Base-by-base conservation (phyloP, 92 coral and sea anemone species). In the Palythoa grandis region DNA sequence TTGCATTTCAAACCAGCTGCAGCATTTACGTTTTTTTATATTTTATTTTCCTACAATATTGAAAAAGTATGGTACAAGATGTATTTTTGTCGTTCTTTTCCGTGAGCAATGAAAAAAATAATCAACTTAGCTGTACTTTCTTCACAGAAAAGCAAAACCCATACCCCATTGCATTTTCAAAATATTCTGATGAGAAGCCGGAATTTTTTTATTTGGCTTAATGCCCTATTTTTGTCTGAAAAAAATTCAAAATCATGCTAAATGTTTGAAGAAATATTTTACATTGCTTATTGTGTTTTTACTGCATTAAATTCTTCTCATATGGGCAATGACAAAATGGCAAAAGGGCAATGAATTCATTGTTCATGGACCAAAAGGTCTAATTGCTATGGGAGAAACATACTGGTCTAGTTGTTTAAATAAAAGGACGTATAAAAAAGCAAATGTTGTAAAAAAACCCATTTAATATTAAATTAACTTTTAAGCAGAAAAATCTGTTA, bases 1-100 rank as follows among this genome's bases (percentile, higher is more conserved):
- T 56, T 56, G 61, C 61, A 56, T 56, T 56, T 56, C 61, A 56
- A 56, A 56, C 61, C 61, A 56, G 61, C n/a, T 56, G 61, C 61
- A 56, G 61, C 61, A 56, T 56, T 56, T 29, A 29, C 35, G 35
- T 29, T 29, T 29, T 29, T 29, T 29, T 29, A 29, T 29, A 29
- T 29, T 29, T 29, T 56, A 56, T 56, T 56, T 56, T 56, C 11
- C 61, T 56, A 56, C 3, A 56, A 56, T 11, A 56, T 56, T 56
- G 61, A 56, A 56, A 56, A 56, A 56, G 19, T 56, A 56, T 56
- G 61, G n/a, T 1, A 56, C 3, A 56, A 13, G 61, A 56, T 56
- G 61, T 56, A 56, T 56, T 56, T 56, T 11, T 56, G 60, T 13
- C n/a, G 61, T 11, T 56, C 61, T 56, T 10, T 56, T 56, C 61